Evolutionary conservation across 2,888 invertebrate species (phyloP), one percentile per base, ranked within the genome.

Genomic region (Lamellibrachia columna): DNA sequence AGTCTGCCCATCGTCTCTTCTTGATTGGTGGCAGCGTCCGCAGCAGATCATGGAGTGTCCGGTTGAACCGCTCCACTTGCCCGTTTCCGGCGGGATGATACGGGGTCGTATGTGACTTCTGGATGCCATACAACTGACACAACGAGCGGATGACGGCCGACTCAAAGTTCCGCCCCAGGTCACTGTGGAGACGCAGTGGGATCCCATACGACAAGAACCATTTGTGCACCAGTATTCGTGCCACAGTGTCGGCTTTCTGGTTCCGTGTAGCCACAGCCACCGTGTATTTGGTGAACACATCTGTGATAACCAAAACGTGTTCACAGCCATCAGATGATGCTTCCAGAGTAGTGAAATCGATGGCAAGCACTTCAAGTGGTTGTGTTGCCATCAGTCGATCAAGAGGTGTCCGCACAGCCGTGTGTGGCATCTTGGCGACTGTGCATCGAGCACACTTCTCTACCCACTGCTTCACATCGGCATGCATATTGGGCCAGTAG

Each of bases 1-100:
- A 93, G 52, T 93, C 93, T 28, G 93, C 92, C 94, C 94, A 94
- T n/a, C 91, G 53, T 15, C 92, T 55, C 91, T 94, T 94, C 92
- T 93, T 93, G 22, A 92, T 93, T 53, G 92, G 90, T 92, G 93
- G 91, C 52, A 94, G 91, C 11, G 93, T 92, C n/a, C 93, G 91
- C 15, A 94, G 75, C 11, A 93, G 60, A 53, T 94, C 92, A 58
- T 94, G 94, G 92, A 94, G 90, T 22, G 94, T 94, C 11, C 93
- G 53, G 91, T 94, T 94, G 55, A 92, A 93, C 11, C 93, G 92
- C 60, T 93, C 93, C 58, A 53, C 40, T 60, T 92, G 92, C 3
- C 90, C 92, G 75, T 93, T 93, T 22, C 93, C 93, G 40, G 40
- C 40, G 40, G 40, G 40, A 40, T 40, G 40, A 40, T 40, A n/a